Evolutionary conservation across 2,113 vertebrate genomes (phyloP), one percentile per base, ranked within the genome.

Genomic region (Puntigrus tetrazona): DNA sequence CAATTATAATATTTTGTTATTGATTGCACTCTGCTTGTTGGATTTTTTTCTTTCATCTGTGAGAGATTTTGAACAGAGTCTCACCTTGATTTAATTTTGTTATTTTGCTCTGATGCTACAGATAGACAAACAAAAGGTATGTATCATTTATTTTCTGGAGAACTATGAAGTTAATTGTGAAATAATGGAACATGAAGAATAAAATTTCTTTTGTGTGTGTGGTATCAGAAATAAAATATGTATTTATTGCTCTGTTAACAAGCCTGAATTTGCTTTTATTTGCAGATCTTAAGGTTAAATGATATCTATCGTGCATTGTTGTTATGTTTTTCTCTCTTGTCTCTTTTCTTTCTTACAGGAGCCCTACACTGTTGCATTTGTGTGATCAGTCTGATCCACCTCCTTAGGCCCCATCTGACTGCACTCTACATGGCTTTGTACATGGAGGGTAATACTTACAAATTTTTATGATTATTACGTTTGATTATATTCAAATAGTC

Each of bases 331-430:
- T 74, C n/a, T 86, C 52, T 86, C 7, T 25, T 47, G 7, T 74
- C 1, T 74, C 13, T 74, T 80, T 69, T 86, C 14, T 75, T 57
- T 74, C 41, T 3, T 92, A 99, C n/a, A n/a, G n/a, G 97, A 98
- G 76, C 94, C 91, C 0, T 94, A 95, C 91, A 98, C 97, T 0
- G 96, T 99, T 22, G 95, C 94, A 87, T 97, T 95, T 90, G 98
- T 93, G 97, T 99, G 92, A 98, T 96, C 85, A 99, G 94, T 91
- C 90, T 99, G 93, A 99, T 99, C 91, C 97, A 99, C 87, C 90
- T 99, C 90, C 94, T 99, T 91, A 96, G 97, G n/a, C n/a, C 3
- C 97, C 97, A 0, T 97, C 96, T 0, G 98, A 99, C 92, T 99
- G 97, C 92, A 97, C 96, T 0, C 91, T 98, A 47, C 95, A 95